A percentile compares a stretch with the other conserved stretches of the same genome.
These are phyloP conservation scores for Spicauda simplicius DNA, from an alignment of 2,888 invertebrate species.

Conservation along the genomic window DNA sequence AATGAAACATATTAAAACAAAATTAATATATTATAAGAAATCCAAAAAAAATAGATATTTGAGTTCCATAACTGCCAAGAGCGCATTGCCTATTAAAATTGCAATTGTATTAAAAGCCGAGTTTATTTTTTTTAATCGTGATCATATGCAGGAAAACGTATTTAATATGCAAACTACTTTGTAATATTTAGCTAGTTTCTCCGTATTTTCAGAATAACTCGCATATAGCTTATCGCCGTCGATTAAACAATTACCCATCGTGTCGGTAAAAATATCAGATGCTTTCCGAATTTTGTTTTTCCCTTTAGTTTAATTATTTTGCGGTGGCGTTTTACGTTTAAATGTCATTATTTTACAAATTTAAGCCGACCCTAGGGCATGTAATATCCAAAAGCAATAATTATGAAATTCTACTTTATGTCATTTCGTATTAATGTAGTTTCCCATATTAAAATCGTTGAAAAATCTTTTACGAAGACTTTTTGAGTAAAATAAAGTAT, in stretches of 20 bases:
- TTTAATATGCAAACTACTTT: no score
- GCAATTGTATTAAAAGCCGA: no score
- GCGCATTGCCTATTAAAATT: no score
- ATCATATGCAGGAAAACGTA: no score
- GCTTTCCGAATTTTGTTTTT: conserved; percentile 22
- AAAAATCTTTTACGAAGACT: background rate
- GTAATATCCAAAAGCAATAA: conserved; percentile 7
- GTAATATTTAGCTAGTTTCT: no score
- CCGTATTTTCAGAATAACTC: no score
- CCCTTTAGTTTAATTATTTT: conserved; percentile 20
- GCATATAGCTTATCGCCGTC: background rate
- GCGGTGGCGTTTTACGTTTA: conserved; percentile 10
- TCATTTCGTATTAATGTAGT: background rate
- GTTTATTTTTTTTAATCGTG: no score
- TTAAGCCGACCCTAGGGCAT: conserved; percentile 5
- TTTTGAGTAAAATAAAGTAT: no score
- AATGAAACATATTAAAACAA: no score
- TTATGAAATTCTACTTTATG: background rate
- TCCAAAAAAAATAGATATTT: no score
- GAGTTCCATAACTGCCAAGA: no score
- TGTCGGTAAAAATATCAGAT: conserved; percentile 18
- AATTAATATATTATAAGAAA: no score
- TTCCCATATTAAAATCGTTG: background rate
- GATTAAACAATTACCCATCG: conserved; percentile 1
- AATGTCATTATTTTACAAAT: conserved; percentile 20